A percentile compares a stretch with the other conserved stretches of the same genome.
Conservation (phyloP, 2,888 invertebrate genomes). For the Himalopsyche japonica region DNA sequence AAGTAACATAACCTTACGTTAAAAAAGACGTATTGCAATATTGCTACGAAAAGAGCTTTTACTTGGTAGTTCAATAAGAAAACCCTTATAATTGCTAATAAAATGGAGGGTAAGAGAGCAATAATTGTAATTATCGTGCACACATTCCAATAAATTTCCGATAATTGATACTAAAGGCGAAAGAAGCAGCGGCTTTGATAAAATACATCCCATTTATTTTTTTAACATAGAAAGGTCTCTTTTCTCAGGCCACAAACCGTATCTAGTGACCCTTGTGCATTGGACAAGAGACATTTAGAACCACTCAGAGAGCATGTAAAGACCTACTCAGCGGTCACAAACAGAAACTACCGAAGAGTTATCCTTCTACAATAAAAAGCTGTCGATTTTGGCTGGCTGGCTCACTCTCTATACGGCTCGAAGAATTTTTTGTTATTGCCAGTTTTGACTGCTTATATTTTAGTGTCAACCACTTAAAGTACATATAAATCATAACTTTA, state of each 20-base stretch:
- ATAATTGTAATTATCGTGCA: not conserved
- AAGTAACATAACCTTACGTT: too few relatives aligned
- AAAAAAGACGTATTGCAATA: too few relatives aligned
- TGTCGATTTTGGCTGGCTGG: not conserved
- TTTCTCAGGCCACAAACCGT: not conserved
- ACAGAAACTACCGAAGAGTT: not conserved
- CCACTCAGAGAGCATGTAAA: constrained; percentile 21
- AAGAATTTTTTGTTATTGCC: too few relatives aligned
- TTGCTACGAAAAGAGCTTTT: not conserved
- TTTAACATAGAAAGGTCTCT: not conserved
- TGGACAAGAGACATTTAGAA: constrained; percentile 25
- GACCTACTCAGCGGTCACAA: constrained; percentile 6
- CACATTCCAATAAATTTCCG: not conserved
- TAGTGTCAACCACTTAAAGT: too few relatives aligned
- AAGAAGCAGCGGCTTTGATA: not conserved
- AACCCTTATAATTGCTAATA: not conserved
- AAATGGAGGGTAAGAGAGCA: not conserved
- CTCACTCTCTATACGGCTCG: not conserved
- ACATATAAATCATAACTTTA: too few relatives aligned
- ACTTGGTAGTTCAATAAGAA: not conserved
- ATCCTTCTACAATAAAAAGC: not conserved
- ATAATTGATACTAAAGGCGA: not conserved
- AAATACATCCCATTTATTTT: not conserved
- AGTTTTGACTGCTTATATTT: too few relatives aligned
- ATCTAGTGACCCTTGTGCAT: not conserved